Percentiles rank a stretch among this genome's conserved stretches.
Evolutionary conservation across 2,113 vertebrate species (phyloP).

Genomic region (Chlamydotis undulata): DNA sequence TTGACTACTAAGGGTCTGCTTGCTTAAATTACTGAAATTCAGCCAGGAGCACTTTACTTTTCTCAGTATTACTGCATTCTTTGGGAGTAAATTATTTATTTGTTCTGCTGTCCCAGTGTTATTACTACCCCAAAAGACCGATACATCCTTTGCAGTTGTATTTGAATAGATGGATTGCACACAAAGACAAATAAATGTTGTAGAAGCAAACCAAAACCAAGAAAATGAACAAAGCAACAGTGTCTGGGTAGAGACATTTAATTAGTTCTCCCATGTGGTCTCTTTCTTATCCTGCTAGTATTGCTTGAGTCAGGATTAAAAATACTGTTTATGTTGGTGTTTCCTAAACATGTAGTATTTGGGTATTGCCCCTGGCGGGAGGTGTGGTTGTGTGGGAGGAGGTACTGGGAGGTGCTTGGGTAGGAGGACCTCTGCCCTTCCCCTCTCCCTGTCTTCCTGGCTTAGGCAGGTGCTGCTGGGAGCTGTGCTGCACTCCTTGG

Average conservation of each 20-base stretch:
- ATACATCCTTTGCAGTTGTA: background rate
- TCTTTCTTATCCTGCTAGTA: background rate
- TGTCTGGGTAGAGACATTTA: background rate
- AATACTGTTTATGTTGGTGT: background rate
- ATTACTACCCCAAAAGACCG: background rate
- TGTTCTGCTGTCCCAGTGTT: background rate
- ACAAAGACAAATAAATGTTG: background rate
- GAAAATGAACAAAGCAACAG: background rate
- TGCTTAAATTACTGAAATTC: background rate
- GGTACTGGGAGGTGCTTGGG: background rate
- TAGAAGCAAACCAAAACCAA: background rate
- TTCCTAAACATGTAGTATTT: background rate
- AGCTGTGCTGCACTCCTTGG: background rate
- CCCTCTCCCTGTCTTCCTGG: background rate
- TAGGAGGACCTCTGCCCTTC: background rate
- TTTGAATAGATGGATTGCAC: background rate
- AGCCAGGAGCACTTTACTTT: background rate
- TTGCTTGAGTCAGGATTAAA: background rate
- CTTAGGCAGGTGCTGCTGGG: background rate
- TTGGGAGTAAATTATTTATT: background rate
- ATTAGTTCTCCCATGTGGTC: background rate
- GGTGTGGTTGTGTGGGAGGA: background rate
- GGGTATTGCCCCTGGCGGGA: background rate
- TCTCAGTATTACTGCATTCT: background rate
- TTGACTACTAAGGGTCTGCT: background rate